Evolutionary conservation across 2,113 vertebrate genomes (phyloP).

Genomic region (Entomyzon cyanotis): DNA sequence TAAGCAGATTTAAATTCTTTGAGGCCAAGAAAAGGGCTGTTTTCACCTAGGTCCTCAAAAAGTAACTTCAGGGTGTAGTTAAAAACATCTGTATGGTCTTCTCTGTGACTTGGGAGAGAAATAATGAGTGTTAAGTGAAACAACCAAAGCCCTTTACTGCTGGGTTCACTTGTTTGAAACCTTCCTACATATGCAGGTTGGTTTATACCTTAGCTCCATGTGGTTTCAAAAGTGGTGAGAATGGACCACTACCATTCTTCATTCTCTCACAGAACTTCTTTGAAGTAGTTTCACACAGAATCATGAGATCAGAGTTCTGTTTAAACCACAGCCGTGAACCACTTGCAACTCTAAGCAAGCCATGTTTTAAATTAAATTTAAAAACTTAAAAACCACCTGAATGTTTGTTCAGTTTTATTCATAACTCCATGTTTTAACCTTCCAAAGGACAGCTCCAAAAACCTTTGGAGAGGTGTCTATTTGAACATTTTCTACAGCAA

Average conservation of each 20-base stretch:
- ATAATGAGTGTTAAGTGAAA: not conserved
- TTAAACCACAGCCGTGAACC: not conserved
- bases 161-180: not conserved
- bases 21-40: not conserved
- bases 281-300: not conserved
- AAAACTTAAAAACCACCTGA: not conserved
- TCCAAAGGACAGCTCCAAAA: not conserved
- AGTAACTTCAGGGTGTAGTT: not conserved
- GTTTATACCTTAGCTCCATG: not conserved
- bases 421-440: not conserved
- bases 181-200: accelerated
- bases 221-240: not conserved
- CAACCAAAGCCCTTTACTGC: not conserved
- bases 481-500: not conserved
- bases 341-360: not conserved
- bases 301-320: not conserved
- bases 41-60: not conserved
- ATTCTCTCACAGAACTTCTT: not conserved
- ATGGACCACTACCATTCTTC: not conserved
- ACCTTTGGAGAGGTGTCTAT: not conserved
- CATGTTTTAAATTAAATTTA: too few relatives aligned
- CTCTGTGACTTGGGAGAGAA: not conserved
- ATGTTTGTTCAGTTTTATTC: not conserved
- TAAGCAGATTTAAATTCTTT: not conserved
- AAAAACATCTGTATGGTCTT: not conserved